phyloP scores from a whole-genome alignment of 2,113 vertebrate genomes.

The Steatornis caripensis region DNA sequence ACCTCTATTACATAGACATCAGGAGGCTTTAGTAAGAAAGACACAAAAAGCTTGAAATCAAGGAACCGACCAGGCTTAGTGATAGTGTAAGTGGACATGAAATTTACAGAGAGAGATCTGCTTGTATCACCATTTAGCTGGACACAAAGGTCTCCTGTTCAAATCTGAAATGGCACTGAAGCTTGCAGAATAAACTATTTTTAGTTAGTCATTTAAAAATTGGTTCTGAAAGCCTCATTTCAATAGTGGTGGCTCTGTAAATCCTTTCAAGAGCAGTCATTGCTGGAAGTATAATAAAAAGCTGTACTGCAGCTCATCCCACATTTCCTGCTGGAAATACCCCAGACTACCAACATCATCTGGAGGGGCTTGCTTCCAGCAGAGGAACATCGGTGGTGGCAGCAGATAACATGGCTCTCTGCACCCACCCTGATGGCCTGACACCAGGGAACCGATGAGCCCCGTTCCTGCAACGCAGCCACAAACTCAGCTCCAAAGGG shows the following conservation, averaged over 20 bases:
- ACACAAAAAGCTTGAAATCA: neutral
- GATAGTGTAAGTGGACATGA: neutral
- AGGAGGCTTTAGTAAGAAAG: neutral
- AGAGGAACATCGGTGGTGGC: accelerated
- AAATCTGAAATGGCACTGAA: neutral
- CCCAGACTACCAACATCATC: neutral
- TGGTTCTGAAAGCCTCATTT: neutral
- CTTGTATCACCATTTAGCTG: neutral
- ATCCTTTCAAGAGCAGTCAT: neutral
- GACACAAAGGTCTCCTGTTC: neutral
- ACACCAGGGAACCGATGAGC: neutral
- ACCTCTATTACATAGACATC: neutral
- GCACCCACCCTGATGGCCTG: neutral
- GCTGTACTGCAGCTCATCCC: neutral
- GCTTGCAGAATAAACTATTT: neutral
- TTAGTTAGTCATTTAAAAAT: neutral
- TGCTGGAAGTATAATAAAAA: neutral
- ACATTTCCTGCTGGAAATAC: neutral
- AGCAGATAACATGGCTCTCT: no score
- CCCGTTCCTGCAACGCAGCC: neutral
- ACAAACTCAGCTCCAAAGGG: neutral
- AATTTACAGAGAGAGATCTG: neutral
- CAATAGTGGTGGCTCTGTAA: neutral
- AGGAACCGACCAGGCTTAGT: neutral
- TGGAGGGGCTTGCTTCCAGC: neutral